phyloP scores from a whole-genome alignment of 1,140 invertebrate species.

The Drosophila bipectinata region DNA sequence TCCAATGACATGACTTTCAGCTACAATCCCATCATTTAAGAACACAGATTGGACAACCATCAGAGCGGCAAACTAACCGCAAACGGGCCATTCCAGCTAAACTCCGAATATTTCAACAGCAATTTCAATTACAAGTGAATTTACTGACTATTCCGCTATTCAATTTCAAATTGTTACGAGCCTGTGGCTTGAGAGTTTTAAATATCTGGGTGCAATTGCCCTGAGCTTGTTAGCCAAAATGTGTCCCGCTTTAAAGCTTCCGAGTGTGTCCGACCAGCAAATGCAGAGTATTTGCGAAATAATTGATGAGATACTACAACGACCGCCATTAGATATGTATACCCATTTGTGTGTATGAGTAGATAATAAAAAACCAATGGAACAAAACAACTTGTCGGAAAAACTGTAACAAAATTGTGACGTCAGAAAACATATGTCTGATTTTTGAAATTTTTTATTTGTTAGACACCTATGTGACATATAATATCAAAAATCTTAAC shows the following conservation, averaged over 20 bases:
- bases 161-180: not conserved
- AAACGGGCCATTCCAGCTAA: too few relatives aligned
- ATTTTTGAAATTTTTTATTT: constrained; percentile 13
- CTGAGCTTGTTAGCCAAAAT: constrained; percentile 5
- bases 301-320: constrained; percentile 54
- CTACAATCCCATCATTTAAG: too few relatives aligned
- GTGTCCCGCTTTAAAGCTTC: constrained; percentile 45
- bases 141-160: not conserved
- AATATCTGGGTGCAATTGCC: not conserved
- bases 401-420: constrained; percentile 20
- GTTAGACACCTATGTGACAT: not conserved
- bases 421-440: constrained; percentile 49
- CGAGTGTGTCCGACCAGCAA: constrained; percentile 22
- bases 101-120: too few relatives aligned
- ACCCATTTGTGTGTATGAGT: constrained; percentile 6
- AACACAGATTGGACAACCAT: too few relatives aligned
- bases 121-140: too few relatives aligned
- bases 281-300: constrained; percentile 32
- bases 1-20: too few relatives aligned
- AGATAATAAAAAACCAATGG: constrained; percentile 28
- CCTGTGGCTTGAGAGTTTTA: not conserved
- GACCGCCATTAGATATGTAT: constrained; percentile 15
- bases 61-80: too few relatives aligned
- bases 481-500: not conserved
- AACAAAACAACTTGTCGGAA: constrained; percentile 23